A percentile compares a stretch with the other conserved stretches of the same genome.
Conservation (phyloP, 2,113 vertebrate genomes). For the Saccopteryx leptura region DNA sequence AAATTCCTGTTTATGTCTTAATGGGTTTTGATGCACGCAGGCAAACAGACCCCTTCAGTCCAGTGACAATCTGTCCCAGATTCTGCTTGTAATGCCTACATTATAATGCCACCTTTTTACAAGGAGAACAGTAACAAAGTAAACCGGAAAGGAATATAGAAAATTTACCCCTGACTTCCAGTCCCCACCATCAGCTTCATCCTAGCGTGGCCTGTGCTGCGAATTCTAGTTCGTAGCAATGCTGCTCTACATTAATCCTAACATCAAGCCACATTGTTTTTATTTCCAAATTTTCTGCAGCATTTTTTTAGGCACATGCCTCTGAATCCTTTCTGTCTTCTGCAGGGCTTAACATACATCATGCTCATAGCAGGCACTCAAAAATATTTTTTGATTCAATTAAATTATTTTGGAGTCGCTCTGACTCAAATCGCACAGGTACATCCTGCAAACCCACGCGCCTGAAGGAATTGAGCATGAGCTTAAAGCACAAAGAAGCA, state of each 20-base stretch:
- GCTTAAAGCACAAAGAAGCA: slow-evolving; percentile 28
- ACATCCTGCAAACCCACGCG: not conserved
- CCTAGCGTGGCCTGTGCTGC: not conserved
- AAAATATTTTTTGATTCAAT: slow-evolving; percentile 14
- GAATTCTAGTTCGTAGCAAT: not conserved
- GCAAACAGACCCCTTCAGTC: not conserved
- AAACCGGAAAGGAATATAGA: not conserved
- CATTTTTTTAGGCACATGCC: not conserved
- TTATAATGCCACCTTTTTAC: not conserved
- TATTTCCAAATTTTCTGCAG: slow-evolving; percentile 4
- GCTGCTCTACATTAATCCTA: not conserved
- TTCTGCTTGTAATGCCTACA: not conserved
- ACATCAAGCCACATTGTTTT: not conserved
- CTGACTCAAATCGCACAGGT: not conserved
- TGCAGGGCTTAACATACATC: not conserved
- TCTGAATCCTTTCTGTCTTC: not conserved
- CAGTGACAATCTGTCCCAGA: not conserved
- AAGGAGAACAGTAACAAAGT: not conserved
- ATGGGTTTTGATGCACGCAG: not conserved
- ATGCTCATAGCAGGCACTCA: not conserved
- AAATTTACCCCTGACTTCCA: not conserved
- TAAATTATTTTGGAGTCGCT: slow-evolving; percentile 33
- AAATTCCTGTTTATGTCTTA: not conserved
- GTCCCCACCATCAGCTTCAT: not conserved
- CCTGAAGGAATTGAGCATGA: not conserved